Evolutionary conservation across 2,113 vertebrate species (phyloP).

Genomic region (Corythornis madagascariensis): DNA sequence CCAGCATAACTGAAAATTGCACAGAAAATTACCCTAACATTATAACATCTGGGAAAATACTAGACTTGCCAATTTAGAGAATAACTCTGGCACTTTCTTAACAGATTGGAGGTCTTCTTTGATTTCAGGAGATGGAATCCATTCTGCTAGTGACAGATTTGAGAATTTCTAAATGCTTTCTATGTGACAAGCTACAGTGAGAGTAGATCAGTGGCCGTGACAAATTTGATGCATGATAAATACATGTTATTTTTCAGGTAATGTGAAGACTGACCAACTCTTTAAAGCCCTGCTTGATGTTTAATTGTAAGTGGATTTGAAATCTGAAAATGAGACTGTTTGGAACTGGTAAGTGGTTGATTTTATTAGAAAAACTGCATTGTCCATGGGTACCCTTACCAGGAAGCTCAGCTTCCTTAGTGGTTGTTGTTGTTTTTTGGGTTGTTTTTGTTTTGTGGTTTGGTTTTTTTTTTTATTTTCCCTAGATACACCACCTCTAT

Average conservation of each 20-base stretch:
- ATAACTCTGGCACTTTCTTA: not conserved
- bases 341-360: not conserved
- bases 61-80: not conserved
- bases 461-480: not conserved
- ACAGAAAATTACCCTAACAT: not conserved
- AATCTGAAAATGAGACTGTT: not conserved
- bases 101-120: not conserved
- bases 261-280: not conserved
- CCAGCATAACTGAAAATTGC: not conserved
- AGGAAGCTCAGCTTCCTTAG: not conserved
- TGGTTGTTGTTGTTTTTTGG: not conserved
- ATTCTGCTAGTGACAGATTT: not conserved
- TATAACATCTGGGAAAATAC: not conserved
- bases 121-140: not conserved
- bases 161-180: not conserved
- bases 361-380: not conserved
- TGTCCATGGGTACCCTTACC: not conserved
- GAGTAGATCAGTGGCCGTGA: not conserved
- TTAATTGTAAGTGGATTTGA: not conserved
- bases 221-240: not conserved
- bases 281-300: not conserved
- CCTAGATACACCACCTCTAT: not conserved
- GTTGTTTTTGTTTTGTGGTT: no score
- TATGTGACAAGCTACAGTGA: not conserved
- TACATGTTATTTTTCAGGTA: not conserved